phyloP scores from a whole-genome alignment of 2,797 vertebrate genomes.

The Hippopotamyrus pictus region DNA sequence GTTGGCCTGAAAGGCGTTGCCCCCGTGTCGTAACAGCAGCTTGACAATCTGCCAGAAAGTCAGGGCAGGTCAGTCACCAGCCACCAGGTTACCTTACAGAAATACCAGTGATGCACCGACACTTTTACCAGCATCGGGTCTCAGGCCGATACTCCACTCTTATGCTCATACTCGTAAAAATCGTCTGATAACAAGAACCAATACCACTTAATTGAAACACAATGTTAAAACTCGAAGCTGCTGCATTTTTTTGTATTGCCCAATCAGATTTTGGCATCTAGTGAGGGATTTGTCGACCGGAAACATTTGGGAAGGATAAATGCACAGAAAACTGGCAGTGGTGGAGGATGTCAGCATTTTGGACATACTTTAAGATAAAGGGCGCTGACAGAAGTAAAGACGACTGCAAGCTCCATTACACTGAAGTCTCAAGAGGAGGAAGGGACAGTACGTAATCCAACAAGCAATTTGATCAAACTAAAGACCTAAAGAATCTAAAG shows the following conservation, averaged over 20 bases:
- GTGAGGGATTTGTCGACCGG: neutral
- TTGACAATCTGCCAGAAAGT: constrained; percentile 81
- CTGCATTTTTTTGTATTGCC: too few relatives aligned
- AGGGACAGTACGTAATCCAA: neutral
- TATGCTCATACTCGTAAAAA: neutral
- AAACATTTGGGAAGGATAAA: neutral
- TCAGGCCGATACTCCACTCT: neutral
- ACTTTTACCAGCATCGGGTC: neutral
- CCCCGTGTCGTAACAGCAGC: constrained; percentile 87
- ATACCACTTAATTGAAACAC: neutral
- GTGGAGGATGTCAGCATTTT: neutral
- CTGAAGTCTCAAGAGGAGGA: neutral
- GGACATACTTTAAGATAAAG: neutral
- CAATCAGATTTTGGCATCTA: neutral
- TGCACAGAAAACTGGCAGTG: neutral
- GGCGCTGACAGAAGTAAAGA: neutral
- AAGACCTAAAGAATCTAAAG: too few relatives aligned
- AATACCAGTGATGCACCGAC: neutral
- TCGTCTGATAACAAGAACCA: neutral
- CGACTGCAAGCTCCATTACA: neutral
- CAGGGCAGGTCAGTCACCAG: neutral
- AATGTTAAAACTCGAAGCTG: neutral
- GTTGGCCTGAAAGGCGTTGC: constrained; percentile 95
- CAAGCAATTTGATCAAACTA: neutral
- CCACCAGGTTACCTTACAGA: neutral